Base-by-base conservation (phyloP, 2,113 vertebrate species). In the Corythornis cristatus region DNA sequence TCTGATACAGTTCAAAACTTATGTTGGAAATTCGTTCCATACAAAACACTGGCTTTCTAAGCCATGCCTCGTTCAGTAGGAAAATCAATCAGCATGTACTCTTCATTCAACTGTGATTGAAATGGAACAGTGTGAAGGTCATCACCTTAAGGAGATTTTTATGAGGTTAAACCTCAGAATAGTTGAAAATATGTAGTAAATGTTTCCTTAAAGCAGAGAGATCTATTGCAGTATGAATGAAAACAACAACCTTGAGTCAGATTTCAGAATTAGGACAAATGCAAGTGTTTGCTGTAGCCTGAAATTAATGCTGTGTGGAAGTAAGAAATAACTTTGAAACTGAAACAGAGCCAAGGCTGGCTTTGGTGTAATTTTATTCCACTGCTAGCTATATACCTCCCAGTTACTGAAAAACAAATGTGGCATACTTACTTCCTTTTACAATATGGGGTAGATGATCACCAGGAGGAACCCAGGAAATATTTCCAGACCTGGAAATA, bases 211-310 rank as follows among this genome's bases (percentile, higher is more conserved):
- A 86, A 81, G 70, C 26, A 20, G 43, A 83, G 73, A 81, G 37
- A 89, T 42, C 46, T 68, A 15, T 78, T 90, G 77, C 61, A 68
- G 45, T 25, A 73, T 83, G 75, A 92, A 58, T 70, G 76, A 96
- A 93, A 96, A 93, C 48, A 95, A 66, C 29, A 81, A 60, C 72
- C 89, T 93, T 71, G 56, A 93, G 64, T 84, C 89, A 86, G 86
- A 94, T 94, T 93, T 96, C 89, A 92, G 81, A 91, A 93, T 93
- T 70, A 94, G 94, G 92, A 92, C 80, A 92, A 95, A 94, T 88
- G 58, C 76, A 67, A 94, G 86, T 84, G n/a, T 87, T 95, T 91
- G 86, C 83, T 95, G 42, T 94, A 93, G 92, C 86, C 73, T 46
- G 65, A 76, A 87, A 88, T 73, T 78, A 93, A 95, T 93, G 74